phyloP scores from a whole-genome alignment of 1,140 invertebrate genomes.

The Monochamus saltuarius region DNA sequence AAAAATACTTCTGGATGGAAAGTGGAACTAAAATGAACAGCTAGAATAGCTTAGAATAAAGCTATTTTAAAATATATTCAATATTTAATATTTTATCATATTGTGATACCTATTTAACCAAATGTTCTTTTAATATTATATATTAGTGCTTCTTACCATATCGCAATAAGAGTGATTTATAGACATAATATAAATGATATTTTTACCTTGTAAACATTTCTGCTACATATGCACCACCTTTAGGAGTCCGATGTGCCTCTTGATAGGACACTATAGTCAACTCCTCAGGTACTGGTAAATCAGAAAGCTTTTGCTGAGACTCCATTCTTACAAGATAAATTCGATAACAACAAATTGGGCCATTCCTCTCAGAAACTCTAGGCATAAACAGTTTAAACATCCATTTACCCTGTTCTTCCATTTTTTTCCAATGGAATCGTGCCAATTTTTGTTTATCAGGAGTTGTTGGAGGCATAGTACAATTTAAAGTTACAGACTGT shows the following conservation, averaged over 20 bases:
- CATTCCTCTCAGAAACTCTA: conserved; percentile 78
- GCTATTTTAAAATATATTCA: neutral
- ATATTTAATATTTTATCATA: neutral
- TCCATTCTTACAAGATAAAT: conserved; percentile 74
- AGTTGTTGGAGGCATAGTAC: conserved; percentile 67
- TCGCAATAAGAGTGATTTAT: neutral
- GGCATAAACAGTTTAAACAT: conserved; percentile 72
- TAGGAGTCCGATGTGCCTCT: conserved; percentile 65
- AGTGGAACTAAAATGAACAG: conserved; percentile 50
- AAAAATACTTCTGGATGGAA: conserved; percentile 64
- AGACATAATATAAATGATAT: neutral
- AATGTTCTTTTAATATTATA: too few relatives aligned
- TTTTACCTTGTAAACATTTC: conserved; percentile 73
- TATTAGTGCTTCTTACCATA: too few relatives aligned
- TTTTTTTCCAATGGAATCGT: conserved; percentile 69
- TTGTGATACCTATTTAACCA: neutral
- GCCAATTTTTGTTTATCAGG: conserved; percentile 67
- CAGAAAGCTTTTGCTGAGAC: conserved; percentile 62
- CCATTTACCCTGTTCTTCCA: conserved; percentile 65
- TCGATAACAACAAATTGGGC: conserved; percentile 82
- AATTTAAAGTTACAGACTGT: conserved; percentile 59
- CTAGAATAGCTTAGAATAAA: neutral
- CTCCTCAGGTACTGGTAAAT: conserved; percentile 67
- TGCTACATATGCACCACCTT: conserved; percentile 75
- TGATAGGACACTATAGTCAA: conserved; percentile 69